Percentiles rank a stretch among this genome's conserved stretches.
phyloP scores from a whole-genome alignment of 2,888 invertebrate species.

The Caenorhabditis auriculariae region DNA sequence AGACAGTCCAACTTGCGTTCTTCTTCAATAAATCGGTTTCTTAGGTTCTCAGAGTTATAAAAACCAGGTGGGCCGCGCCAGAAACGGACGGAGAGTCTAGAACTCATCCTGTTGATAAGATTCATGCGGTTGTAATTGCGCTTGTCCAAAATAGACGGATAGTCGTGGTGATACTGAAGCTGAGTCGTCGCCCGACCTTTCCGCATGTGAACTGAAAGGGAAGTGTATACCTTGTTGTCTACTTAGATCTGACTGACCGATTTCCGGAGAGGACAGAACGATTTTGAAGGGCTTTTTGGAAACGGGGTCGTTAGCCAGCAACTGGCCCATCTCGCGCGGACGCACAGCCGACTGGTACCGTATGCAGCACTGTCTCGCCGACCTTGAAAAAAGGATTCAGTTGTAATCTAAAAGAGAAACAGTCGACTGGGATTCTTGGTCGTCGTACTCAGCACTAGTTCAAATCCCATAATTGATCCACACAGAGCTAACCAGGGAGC shows the following conservation, averaged over 20 bases:
- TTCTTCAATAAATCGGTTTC: background rate
- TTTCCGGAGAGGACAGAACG: slow-evolving; percentile 26
- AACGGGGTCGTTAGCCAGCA: slow-evolving; percentile 43
- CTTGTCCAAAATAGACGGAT: slow-evolving; percentile 20
- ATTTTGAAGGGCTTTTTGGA: slow-evolving; percentile 41
- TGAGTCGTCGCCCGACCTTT: slow-evolving; percentile 76
- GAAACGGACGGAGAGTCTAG: slow-evolving; percentile 8
- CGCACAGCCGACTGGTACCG: slow-evolving; percentile 86
- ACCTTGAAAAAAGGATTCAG: slow-evolving; percentile 71
- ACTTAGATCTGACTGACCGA: slow-evolving; percentile 11
- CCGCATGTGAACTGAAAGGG: slow-evolving; percentile 63
- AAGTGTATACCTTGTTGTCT: background rate
- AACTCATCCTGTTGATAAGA: slow-evolving; percentile 1
- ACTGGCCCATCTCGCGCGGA: slow-evolving; percentile 79
- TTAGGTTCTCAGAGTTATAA: background rate
- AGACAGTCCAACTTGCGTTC: background rate
- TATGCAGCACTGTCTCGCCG: slow-evolving; percentile 85
- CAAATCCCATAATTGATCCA: background rate
- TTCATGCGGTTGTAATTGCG: slow-evolving; percentile 18
- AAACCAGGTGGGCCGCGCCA: slow-evolving; percentile 21
- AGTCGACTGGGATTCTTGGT: too few relatives aligned
- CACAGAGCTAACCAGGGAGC: too few relatives aligned
- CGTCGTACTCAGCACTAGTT: background rate
- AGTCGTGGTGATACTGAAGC: slow-evolving; percentile 78
- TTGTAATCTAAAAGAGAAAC: background rate